Conservation (phyloP, 2,113 vertebrate genomes). For the Phodopus roborovskii region DNA sequence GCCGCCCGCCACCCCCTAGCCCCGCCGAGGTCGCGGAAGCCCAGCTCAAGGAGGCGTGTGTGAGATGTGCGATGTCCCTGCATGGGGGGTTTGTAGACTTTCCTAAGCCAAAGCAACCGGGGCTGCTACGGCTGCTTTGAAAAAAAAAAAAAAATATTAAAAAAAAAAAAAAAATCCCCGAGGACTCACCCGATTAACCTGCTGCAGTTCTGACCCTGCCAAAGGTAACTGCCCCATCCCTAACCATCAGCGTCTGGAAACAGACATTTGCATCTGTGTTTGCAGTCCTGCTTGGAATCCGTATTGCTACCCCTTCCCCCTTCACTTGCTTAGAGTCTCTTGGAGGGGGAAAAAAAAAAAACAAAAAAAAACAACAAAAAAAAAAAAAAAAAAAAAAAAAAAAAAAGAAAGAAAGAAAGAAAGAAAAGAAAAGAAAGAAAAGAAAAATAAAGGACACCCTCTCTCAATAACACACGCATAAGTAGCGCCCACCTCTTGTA, state of each 20-base stretch:
- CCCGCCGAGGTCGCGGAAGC: conserved; percentile 85
- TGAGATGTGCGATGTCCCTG: conserved; percentile 85
- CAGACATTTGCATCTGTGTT: conserved; percentile 80
- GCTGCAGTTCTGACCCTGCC: conserved; percentile 85
- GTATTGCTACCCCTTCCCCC: conserved; percentile 60
- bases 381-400: neutral
- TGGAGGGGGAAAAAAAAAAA: conserved; percentile 18
- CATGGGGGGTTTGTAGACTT: conserved; percentile 86
- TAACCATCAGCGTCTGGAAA: conserved; percentile 70
- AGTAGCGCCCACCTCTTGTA: conserved; percentile 40
- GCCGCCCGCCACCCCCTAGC: conserved; percentile 79
- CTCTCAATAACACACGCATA: conserved; percentile 65
- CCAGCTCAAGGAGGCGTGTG: conserved; percentile 87
- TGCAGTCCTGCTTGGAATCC: conserved; percentile 70
- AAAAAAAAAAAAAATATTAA: neutral
- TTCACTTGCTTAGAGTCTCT: conserved; percentile 81
- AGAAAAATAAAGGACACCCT: conserved; percentile 13
- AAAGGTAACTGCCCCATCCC: conserved; percentile 84
- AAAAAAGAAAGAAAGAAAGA: neutral
- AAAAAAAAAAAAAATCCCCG: conserved; percentile 71
- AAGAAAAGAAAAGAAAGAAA: neutral
- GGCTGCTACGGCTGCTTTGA: conserved; percentile 84
- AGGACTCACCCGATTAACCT: conserved; percentile 86
- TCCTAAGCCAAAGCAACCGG: conserved; percentile 84
- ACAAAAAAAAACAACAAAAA: neutral